Percentiles rank a stretch among this genome's conserved stretches.
Evolutionary conservation across 2,888 invertebrate genomes (phyloP).

Genomic region (Zygaena filipendulae): DNA sequence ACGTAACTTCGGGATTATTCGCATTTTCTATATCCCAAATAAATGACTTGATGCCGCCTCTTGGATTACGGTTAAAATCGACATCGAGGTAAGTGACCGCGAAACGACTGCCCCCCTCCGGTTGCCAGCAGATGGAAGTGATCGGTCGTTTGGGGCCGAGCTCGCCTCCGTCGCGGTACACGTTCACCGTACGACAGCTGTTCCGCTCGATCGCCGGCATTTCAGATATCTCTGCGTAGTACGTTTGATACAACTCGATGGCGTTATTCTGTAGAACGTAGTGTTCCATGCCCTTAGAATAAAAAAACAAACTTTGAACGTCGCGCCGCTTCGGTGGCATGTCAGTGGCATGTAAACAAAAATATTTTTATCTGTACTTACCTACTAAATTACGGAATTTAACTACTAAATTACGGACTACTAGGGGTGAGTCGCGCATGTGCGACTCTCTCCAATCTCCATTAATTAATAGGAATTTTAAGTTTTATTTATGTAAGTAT

Average conservation of each 20-base stretch:
- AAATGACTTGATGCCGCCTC: conserved; percentile 50
- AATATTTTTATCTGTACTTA: too few species aligned
- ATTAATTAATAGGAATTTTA: too few species aligned
- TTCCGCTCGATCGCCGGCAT: conserved; percentile 73
- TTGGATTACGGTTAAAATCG: conserved; percentile 71
- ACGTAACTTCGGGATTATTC: conserved; percentile 74
- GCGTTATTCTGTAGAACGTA: conserved; percentile 91
- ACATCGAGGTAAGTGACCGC: conserved; percentile 86
- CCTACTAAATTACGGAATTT: conserved; percentile 1
- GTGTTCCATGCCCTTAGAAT: conserved; percentile 82
- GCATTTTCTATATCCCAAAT: conserved; percentile 94
- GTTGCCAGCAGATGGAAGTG: conserved; percentile 86
- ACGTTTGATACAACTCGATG: conserved; percentile 90
- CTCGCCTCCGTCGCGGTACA: conserved; percentile 76
- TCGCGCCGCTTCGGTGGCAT: too few species aligned
- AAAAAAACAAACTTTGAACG: conserved; percentile 2
- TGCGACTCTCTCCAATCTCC: too few species aligned
- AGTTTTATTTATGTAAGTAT: too few species aligned
- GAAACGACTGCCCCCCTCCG: conserved; percentile 81
- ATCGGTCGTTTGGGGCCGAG: conserved; percentile 73
- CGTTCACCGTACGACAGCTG: conserved; percentile 81
- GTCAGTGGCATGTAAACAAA: too few species aligned
- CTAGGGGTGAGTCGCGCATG: too few species aligned
- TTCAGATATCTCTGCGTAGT: conserved; percentile 78
- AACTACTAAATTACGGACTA: not conserved